Evolutionary conservation across 2,888 invertebrate species (phyloP), one percentile per base, ranked within the genome.

Genomic region (Rotaria magnacalcarata): DNA sequence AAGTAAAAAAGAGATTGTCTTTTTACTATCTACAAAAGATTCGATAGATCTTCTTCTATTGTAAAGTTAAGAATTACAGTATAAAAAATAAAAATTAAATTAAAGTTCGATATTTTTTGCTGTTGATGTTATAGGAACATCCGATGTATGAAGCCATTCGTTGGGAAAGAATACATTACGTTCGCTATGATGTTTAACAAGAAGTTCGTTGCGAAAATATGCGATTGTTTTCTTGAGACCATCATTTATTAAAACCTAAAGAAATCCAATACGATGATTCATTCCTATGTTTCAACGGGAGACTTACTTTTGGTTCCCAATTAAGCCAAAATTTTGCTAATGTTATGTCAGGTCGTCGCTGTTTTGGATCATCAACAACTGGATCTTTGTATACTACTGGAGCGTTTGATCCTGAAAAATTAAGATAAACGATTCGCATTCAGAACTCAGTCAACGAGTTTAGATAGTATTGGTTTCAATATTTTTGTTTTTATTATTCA

Each of bases 361-460:
- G 93, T 90, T 96, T 96, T 0, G 99, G 99, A 92, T 99, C 99
- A 91, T 99, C 99, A 90, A 96, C 95, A 84, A 96, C 95, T 7
- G 96, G 95, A 34, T 95, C 94, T 87, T 94, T 93, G 89, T 95
- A 94, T 41, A 94, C 93, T 87, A 99, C 94, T 89, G 94, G 93
- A 91, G 96, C 96, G 60, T 94, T 93, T 52, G 96, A 95, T 24
- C 96, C 97, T 90, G 95, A 94, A 88, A 52, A 56, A 84, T 34
- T 34, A 34, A 34, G 34, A 34, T 34, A 34, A 34, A 34, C 34
- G 34, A 34, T 34, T 34, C 34, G 34, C 34, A 34, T 34, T 34
- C 34, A 2, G 34, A 34, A 34, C 34, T 34, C 34, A 34, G 34
- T 2, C 34, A 34, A 34, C 34, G 2, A 34, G 34, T 34, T 34